A percentile compares a stretch with the other conserved stretches of the same genome.
phyloP scores from a whole-genome alignment of 1,140 invertebrate genomes.

The Drosophila kikkawai region DNA sequence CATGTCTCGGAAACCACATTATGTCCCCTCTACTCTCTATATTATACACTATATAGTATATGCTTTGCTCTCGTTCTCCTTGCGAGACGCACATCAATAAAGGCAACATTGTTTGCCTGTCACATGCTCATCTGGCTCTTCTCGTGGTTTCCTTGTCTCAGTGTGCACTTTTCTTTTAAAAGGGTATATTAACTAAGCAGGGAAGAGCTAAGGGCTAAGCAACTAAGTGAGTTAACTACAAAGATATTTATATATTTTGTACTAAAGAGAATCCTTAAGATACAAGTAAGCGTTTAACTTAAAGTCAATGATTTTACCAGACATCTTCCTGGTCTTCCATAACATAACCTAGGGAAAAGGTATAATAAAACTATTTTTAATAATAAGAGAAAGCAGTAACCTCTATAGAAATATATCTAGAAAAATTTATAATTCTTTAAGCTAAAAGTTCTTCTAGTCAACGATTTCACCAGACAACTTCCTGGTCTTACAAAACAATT shows the following conservation, averaged over 20 bases:
- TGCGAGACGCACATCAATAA: slow-evolving; percentile 51
- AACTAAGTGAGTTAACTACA: not conserved
- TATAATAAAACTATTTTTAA: no score
- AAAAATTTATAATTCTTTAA: not conserved
- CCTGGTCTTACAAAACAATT: not conserved
- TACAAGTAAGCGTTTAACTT: not conserved
- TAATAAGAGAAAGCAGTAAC: no score
- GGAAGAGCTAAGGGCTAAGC: not conserved
- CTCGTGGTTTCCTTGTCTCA: slow-evolving; percentile 19
- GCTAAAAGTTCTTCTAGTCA: not conserved
- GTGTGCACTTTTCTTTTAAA: slow-evolving; percentile 3
- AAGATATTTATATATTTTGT: not conserved
- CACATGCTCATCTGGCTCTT: slow-evolving; percentile 55
- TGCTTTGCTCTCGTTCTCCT: not conserved
- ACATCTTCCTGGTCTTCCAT: not conserved
- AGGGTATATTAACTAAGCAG: slow-evolving; percentile 26
- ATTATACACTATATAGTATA: no score
- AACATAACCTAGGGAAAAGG: no score
- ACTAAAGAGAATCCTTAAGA: not conserved
- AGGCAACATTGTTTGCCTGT: slow-evolving; percentile 65
- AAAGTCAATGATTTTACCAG: not conserved
- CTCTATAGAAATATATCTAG: no score
- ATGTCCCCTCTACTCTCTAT: slow-evolving; percentile 9
- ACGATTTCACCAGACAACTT: not conserved
- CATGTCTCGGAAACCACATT: slow-evolving; percentile 58